These are phyloP conservation scores for Cyrtodaria siliqua DNA, from an alignment of 2,888 invertebrate genomes.

Conservation along the genomic window DNA sequence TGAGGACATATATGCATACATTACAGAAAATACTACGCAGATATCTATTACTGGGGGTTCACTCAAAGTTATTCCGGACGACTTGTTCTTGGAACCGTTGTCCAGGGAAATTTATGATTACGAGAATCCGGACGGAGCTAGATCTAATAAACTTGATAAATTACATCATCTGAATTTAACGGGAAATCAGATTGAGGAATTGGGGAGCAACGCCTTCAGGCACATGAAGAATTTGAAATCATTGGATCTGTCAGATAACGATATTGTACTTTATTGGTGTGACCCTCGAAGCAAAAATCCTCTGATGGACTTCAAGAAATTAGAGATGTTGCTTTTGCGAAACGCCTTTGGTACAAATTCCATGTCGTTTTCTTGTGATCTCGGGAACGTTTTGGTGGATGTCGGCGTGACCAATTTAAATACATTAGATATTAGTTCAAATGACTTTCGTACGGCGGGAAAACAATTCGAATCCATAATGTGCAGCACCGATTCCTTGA, in stretches of 20 bases:
- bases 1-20: slow-evolving; percentile 26
- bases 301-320: slow-evolving; percentile 9
- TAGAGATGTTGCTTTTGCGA: slow-evolving; percentile 18
- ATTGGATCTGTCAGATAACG: slow-evolving; percentile 35
- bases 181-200: slow-evolving; percentile 24
- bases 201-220: slow-evolving; percentile 22
- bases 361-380: slow-evolving; percentile 11
- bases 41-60: slow-evolving; percentile 33
- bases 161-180: slow-evolving; percentile 35
- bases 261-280: slow-evolving; percentile 21
- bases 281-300: slow-evolving; percentile 13
- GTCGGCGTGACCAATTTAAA: slow-evolving; percentile 22
- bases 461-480: slow-evolving; percentile 25
- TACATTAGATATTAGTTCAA: slow-evolving; percentile 37
- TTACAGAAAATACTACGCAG: slow-evolving; percentile 21
- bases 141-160: slow-evolving; percentile 9
- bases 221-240: slow-evolving; percentile 25
- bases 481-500: slow-evolving; percentile 21
- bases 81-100: too few species aligned
- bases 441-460: slow-evolving; percentile 12
- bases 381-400: slow-evolving; percentile 24
- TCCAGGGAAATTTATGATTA: too few species aligned
- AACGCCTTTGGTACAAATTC: slow-evolving; percentile 13
- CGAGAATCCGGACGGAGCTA: background rate
- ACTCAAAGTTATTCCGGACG: slow-evolving; percentile 26